Percentiles rank a stretch among this genome's conserved stretches.
phyloP scores from a whole-genome alignment of 2,113 vertebrate genomes.

The Onychostruthus taczanowskii region DNA sequence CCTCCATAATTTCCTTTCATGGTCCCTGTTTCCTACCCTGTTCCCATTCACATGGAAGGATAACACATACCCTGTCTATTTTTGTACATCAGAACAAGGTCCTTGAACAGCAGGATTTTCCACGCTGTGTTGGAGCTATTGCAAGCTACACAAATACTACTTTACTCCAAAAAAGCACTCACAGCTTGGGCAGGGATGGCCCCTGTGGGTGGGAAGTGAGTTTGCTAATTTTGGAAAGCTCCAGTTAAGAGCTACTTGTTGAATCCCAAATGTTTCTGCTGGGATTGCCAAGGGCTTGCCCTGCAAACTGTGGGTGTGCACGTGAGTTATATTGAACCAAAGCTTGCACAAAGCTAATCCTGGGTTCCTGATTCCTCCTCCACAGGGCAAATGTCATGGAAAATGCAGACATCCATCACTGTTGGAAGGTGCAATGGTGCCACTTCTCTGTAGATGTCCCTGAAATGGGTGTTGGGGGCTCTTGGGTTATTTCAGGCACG shows the following conservation, averaged over 20 bases:
- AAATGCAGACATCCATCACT: neutral
- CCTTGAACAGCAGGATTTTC: neutral
- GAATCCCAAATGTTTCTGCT: neutral
- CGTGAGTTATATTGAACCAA: fast-evolving
- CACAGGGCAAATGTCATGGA: neutral
- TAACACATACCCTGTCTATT: neutral
- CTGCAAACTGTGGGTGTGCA: neutral
- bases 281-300: neutral
- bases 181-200: neutral
- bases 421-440: neutral
- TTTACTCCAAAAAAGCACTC: neutral
- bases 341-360: neutral
- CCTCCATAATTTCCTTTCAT: neutral
- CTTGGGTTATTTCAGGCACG: neutral
- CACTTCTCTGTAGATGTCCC: neutral
- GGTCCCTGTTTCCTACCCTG: neutral
- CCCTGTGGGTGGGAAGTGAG: neutral
- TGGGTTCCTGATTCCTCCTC: neutral
- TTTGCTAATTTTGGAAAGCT: neutral
- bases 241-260: neutral
- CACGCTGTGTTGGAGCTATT: fast-evolving
- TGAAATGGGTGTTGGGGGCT: neutral
- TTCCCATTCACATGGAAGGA: neutral
- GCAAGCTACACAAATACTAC: neutral
- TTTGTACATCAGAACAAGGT: neutral